A percentile compares a stretch with the other conserved stretches of the same genome.
These are phyloP conservation scores for Arothron firmamentum DNA, from an alignment of 2,113 vertebrate species.

Conservation along the genomic window DNA sequence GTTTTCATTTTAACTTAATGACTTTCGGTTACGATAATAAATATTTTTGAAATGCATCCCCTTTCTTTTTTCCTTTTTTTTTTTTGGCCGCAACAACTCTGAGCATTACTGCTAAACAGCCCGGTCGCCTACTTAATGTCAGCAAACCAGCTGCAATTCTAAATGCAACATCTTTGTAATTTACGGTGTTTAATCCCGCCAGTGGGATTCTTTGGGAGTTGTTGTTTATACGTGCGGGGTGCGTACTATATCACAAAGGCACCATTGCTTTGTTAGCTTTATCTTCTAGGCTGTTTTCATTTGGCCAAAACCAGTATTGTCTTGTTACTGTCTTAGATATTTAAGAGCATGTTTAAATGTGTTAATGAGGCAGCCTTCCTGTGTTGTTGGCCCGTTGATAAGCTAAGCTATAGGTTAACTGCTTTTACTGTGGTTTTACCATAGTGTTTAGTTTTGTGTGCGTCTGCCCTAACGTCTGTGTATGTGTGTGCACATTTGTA, in stretches of 20 bases:
- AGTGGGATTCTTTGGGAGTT: slow-evolving; percentile 1
- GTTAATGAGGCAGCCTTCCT: slow-evolving; percentile 52
- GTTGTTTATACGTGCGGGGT: slow-evolving; percentile 2
- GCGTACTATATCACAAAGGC: slow-evolving; percentile 6
- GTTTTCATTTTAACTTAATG: too few species aligned
- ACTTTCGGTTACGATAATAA: too few species aligned
- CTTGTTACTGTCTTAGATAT: slow-evolving; percentile 30
- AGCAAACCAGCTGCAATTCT: neutral
- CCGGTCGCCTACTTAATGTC: neutral
- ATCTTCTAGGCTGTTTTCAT: slow-evolving; percentile 13
- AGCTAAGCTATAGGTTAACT: slow-evolving; percentile 48
- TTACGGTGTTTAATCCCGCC: slow-evolving; percentile 10
- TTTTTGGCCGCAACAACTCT: neutral
- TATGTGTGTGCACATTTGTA: slow-evolving; percentile 16
- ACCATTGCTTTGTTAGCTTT: slow-evolving; percentile 13
- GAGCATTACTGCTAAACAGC: neutral
- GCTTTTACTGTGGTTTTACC: slow-evolving; percentile 54
- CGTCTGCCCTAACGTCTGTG: neutral
- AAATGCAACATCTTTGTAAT: slow-evolving; percentile 21
- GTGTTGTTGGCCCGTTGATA: slow-evolving; percentile 53
- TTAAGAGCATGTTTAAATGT: slow-evolving; percentile 19
- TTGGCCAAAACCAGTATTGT: slow-evolving; percentile 26
- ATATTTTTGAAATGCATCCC: neutral
- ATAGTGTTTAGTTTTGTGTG: slow-evolving; percentile 38
- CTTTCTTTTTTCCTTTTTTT: neutral